Percentiles rank a stretch among this genome's conserved stretches.
These are phyloP conservation scores for Prorops nasuta DNA, from an alignment of 1,140 invertebrate genomes.

Conservation along the genomic window DNA sequence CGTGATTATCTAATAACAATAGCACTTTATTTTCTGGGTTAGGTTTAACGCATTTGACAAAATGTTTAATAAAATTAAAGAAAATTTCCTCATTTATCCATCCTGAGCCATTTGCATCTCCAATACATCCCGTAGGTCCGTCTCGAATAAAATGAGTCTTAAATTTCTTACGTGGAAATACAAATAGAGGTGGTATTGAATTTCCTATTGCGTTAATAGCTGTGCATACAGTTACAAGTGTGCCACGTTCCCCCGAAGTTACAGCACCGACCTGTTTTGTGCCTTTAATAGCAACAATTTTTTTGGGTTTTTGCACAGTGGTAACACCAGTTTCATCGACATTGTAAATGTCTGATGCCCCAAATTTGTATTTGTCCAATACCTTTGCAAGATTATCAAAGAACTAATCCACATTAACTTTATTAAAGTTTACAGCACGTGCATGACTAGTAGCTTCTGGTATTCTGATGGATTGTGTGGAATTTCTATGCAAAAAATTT, in stretches of 20 bases:
- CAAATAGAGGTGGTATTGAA: too few relatives aligned
- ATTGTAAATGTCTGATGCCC: constrained; percentile 43
- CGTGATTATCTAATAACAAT: too few relatives aligned
- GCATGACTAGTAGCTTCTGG: constrained; percentile 34
- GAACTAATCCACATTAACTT: constrained; percentile 33
- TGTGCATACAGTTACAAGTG: constrained; percentile 7
- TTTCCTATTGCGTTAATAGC: too few relatives aligned
- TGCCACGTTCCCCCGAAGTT: constrained; percentile 33
- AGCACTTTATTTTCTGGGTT: too few relatives aligned
- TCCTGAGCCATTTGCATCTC: too few relatives aligned
- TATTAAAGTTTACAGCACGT: constrained; percentile 32
- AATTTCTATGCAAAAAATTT: constrained; percentile 15
- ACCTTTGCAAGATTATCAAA: constrained; percentile 34
- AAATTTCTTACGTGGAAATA: too few relatives aligned
- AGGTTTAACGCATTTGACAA: too few relatives aligned
- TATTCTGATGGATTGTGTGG: constrained; percentile 27
- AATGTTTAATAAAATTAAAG: too few relatives aligned
- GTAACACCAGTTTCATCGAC: too few relatives aligned
- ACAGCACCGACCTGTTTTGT: constrained; percentile 36
- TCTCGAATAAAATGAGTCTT: too few relatives aligned
- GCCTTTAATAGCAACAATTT: constrained; percentile 31
- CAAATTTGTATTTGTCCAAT: constrained; percentile 33
- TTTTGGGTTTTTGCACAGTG: constrained; percentile 33
- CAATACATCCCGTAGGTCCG: too few relatives aligned
- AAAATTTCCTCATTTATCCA: too few relatives aligned